Conservation (phyloP, 2,797 vertebrate genomes). For the Coluber constrictor region DNA sequence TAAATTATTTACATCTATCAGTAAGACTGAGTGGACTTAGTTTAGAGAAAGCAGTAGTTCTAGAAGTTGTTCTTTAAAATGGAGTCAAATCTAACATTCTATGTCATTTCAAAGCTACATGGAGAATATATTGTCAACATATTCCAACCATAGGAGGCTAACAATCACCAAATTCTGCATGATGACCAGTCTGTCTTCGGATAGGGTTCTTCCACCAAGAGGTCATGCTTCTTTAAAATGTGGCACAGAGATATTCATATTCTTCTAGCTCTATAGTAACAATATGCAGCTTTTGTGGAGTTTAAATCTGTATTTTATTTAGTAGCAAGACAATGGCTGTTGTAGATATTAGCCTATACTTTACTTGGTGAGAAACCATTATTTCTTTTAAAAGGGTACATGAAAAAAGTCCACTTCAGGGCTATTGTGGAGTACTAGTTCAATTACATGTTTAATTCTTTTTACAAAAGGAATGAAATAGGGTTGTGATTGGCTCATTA, state of each 20-base stretch:
- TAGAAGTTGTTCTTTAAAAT: background rate
- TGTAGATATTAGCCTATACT: background rate
- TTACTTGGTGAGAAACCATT: background rate
- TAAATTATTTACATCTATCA: background rate
- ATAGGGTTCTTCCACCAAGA: background rate
- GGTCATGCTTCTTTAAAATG: background rate
- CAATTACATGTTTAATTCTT: background rate
- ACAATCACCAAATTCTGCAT: background rate
- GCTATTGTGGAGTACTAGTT: background rate
- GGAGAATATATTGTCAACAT: background rate
- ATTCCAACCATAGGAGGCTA: background rate
- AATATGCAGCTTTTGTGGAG: background rate
- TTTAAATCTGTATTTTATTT: background rate
- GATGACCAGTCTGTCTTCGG: background rate
- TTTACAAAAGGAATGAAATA: background rate
- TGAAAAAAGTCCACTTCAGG: background rate
- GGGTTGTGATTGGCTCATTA: background rate
- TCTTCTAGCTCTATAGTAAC: background rate
- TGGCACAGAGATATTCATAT: background rate
- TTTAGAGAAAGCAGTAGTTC: background rate
- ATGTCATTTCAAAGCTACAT: background rate
- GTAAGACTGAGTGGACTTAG: background rate
- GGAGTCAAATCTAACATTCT: background rate
- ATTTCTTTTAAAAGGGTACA: background rate
- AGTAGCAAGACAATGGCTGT: background rate